Base-by-base conservation (phyloP, 1,140 invertebrate species). In the Hylaeus anthracinus region DNA sequence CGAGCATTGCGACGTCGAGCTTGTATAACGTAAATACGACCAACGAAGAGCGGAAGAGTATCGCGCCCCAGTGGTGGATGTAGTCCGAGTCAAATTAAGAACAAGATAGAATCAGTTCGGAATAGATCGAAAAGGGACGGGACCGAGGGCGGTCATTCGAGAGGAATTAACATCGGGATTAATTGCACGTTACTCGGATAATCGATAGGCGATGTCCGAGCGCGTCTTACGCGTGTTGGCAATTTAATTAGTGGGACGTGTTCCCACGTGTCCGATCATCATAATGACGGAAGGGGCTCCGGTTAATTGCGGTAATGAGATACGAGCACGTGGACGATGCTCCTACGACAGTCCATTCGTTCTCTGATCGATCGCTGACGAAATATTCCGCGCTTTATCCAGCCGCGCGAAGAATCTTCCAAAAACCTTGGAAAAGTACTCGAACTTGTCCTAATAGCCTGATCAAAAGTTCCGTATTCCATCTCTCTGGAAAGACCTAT, bases 91-190 rank as follows among this genome's bases (percentile, higher is more conserved):
- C 26, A 26, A 26, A 26, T 26, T 26, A 26, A 26, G 26, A 26
- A 26, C 26, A 26, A 26, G 26, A 26, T 0, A 26, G 26, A 26
- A 26, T 26, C 26, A 26, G 26, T 26, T 26, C 26, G 26, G 26
- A 26, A 26, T 26, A 26, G 0, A 26, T 26, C 26, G 26, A 26
- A 26, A 26, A 26, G 26, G 26, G 26, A 26, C 26, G 26, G 26
- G 26, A 26, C 26, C 26, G 26, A 26, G 26, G 26, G 26, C 26
- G 26, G 26, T 26, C 26, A 0, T 26, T 26, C 26, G 26, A 71
- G 73, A 66, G 71, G 77, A 73, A 73, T 73, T 79, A 73, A 79
- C 66, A 79, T 73, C 55, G 63, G 65, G 70, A 79, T 79, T 79
- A 79, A 79, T 79, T 79, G 71, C 61, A 56, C 53, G 61, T 12